These are phyloP conservation scores for Melitaea cinxia DNA, from an alignment of 1,140 invertebrate genomes.

Conservation along the genomic window DNA sequence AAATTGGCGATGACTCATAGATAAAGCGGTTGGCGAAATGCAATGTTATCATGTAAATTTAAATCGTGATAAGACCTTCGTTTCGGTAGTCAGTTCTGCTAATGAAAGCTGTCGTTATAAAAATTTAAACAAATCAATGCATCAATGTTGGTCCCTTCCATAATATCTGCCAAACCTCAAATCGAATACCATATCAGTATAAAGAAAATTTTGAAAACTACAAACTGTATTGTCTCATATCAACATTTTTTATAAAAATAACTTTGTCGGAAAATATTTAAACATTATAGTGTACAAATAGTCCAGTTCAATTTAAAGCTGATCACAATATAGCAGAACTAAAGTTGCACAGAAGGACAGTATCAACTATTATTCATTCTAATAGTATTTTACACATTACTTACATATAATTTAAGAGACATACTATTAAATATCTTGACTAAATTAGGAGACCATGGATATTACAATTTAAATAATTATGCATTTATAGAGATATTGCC, in stretches of 20 bases:
- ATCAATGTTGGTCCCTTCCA: conserved; percentile 78
- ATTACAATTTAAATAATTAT: conserved; percentile 78
- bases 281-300: conserved; percentile 73
- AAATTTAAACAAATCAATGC: conserved; percentile 53
- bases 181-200: conserved; percentile 56
- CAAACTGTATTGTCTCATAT: conserved; percentile 78
- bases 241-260: conserved; percentile 79
- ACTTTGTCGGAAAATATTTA: conserved; percentile 74
- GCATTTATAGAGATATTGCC: conserved; percentile 79
- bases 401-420: conserved; percentile 76
- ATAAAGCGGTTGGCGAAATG: conserved; percentile 69
- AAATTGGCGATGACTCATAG: conserved; percentile 54
- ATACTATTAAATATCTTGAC: conserved; percentile 81
- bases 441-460: conserved; percentile 79
- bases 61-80: conserved; percentile 48
- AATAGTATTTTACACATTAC: conserved; percentile 68
- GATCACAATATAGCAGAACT: conserved; percentile 78
- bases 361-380: conserved; percentile 65
- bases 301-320: conserved; percentile 79
- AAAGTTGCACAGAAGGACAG: conserved; percentile 78
- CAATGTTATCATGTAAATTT: conserved; percentile 50
- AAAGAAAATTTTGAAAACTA: conserved; percentile 74
- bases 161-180: conserved; percentile 70
- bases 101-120: conserved; percentile 50
- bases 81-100: conserved; percentile 47